Evolutionary conservation across 2,888 invertebrate species (phyloP), one percentile per base, ranked within the genome.

Genomic region (Macrophya annulata): DNA sequence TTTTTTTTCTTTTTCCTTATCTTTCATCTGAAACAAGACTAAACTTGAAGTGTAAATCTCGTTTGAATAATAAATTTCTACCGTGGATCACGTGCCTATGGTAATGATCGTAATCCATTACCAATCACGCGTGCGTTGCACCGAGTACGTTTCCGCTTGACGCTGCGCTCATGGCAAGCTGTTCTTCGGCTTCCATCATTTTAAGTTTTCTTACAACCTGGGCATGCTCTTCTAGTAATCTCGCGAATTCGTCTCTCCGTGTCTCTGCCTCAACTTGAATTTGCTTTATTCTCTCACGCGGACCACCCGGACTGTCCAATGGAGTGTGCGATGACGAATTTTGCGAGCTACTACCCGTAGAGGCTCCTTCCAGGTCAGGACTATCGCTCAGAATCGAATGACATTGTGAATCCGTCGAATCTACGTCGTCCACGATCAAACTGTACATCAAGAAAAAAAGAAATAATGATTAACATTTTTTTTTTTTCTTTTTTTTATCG

Each of bases 211-310:
- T 91, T 48, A 94, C 93, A 31, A 94, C 93, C 88, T 94, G 94
- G 51, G 93, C 93, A 87, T 94, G 94, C 86, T 94, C 94, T 85
- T 94, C 94, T 51, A 94, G 89, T 31, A 94, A 89, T 86, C 93
- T 90, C 43, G 93, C 94, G 87, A 94, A 94, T 86, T 93, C 94
- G 84, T 90, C 92, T 84, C 94, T 91, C 77, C 94, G 91, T 55
- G 92, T 93, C 87, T 93, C 93, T 8, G 93, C 94, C 86, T 93
- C 94, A 68, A 92, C 93, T 91, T 94, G 92, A 81, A 91, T 91
- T 81, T 91, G 91, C 82, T 92, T 91, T 85, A 91, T 91, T 84
- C 92, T 91, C 87, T 91, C 91, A 1, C 90, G 87, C 31, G 92
- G 90, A 4, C 91, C 91, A 4, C 89, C 90, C 1, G 90, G 92